These are phyloP conservation scores for Abramis brama DNA, from an alignment of 2,113 vertebrate genomes.

Conservation along the genomic window DNA sequence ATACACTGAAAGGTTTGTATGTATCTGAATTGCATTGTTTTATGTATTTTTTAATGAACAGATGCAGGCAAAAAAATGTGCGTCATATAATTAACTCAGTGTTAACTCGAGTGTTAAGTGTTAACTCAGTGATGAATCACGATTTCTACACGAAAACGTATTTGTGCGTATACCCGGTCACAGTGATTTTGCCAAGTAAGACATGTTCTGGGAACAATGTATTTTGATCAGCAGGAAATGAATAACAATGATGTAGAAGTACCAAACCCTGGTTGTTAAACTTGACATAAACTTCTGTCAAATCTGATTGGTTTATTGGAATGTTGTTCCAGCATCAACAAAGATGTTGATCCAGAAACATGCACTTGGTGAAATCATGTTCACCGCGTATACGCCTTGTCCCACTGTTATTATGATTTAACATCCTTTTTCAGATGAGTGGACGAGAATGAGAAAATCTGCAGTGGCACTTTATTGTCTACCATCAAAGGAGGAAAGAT, in stretches of 20 bases:
- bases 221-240: too few relatives aligned
- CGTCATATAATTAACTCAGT: too few relatives aligned
- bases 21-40: neutral
- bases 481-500: conserved; percentile 42
- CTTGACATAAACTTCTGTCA: too few relatives aligned
- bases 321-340: too few relatives aligned
- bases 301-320: too few relatives aligned
- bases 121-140: neutral
- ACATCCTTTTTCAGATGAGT: conserved; percentile 29
- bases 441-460: neutral
- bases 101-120: neutral
- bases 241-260: too few relatives aligned
- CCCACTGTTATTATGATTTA: conserved; percentile 21
- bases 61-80: neutral
- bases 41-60: neutral
- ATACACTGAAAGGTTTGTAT: neutral
- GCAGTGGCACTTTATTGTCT: conserved; percentile 37
- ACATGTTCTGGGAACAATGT: too few relatives aligned
- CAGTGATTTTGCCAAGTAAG: too few relatives aligned
- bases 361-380: too few relatives aligned
- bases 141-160: neutral
- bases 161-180: neutral
- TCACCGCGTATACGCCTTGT: neutral
- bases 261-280: too few relatives aligned
- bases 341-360: too few relatives aligned